Percentiles rank a stretch among this genome's conserved stretches.
These are phyloP conservation scores for Carterocephalus palaemon DNA, from an alignment of 2,888 invertebrate genomes.

Conservation along the genomic window DNA sequence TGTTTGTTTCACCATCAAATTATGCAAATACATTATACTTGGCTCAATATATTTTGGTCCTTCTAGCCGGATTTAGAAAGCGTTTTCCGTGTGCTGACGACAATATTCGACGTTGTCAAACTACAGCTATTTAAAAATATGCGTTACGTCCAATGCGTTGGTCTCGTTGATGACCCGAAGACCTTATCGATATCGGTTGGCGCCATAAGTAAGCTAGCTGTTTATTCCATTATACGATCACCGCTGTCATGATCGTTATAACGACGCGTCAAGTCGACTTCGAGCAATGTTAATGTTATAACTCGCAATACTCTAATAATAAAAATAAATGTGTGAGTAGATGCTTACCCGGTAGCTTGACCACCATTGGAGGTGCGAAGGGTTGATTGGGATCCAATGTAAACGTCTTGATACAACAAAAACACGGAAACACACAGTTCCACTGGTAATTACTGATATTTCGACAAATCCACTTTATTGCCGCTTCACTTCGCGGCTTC, in stretches of 20 bases:
- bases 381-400: slow-evolving; percentile 76
- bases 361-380: slow-evolving; percentile 74
- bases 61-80: no score
- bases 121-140: no score
- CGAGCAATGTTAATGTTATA: slow-evolving; percentile 12
- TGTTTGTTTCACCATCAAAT: no score
- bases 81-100: no score
- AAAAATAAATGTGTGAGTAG: slow-evolving; percentile 18
- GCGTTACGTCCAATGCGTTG: no score
- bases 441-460: slow-evolving; percentile 73
- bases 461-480: slow-evolving; percentile 76
- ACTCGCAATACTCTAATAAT: slow-evolving; percentile 16
- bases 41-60: no score
- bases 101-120: no score
- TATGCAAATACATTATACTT: no score
- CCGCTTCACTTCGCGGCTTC: slow-evolving; percentile 60
- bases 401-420: slow-evolving; percentile 64
- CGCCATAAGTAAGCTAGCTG: slow-evolving; percentile 30
- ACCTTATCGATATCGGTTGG: slow-evolving; percentile 34
- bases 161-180: slow-evolving; percentile 37
- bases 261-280: slow-evolving; percentile 26
- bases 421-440: slow-evolving; percentile 71
- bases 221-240: slow-evolving; percentile 11
- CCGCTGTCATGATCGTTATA: slow-evolving; percentile 12
- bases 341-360: slow-evolving; percentile 73